phyloP scores from a whole-genome alignment of 30 jellyfish, hydroid and myxozoan species.

The Aurelia sp. region DNA sequence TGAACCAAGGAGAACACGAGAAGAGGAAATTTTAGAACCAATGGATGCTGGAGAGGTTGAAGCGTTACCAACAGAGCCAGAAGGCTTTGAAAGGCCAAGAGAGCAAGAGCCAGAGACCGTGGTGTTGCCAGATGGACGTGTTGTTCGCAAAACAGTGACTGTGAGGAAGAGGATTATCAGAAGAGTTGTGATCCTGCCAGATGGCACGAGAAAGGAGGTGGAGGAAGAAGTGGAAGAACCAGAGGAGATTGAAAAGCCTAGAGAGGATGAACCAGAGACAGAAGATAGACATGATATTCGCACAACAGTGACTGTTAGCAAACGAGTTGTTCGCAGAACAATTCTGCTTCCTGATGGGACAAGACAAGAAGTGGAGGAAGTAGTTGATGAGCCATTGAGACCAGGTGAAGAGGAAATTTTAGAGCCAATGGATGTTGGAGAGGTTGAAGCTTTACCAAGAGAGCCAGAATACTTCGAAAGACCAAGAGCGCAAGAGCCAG shows the following conservation, averaged over 20 bases:
- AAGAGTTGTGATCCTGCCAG: slow-evolving; percentile 71
- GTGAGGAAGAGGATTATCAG: slow-evolving; percentile 55
- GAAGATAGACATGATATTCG: slow-evolving; percentile 38
- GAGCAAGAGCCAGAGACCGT: slow-evolving; percentile 23
- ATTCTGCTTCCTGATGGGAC: slow-evolving; percentile 81
- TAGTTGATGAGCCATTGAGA: slow-evolving; percentile 17
- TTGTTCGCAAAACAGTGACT: slow-evolving; percentile 44
- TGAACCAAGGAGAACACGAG: slow-evolving; percentile 20
- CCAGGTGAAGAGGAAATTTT: slow-evolving; percentile 4
- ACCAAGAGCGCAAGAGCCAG: slow-evolving; percentile 45
- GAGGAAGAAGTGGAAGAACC: slow-evolving; percentile 72
- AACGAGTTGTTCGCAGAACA: slow-evolving; percentile 49
- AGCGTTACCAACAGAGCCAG: neutral
- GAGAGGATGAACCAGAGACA: neutral
- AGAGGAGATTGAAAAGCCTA: neutral
- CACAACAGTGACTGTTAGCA: slow-evolving; percentile 50
- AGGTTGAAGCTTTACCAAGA: neutral
- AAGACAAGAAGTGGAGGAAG: slow-evolving; percentile 71
- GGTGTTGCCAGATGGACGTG: slow-evolving; percentile 21
- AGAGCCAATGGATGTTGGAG: slow-evolving; percentile 61
- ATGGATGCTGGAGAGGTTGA: slow-evolving; percentile 7
- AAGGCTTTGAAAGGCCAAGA: slow-evolving; percentile 11
- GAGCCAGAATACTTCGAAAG: slow-evolving; percentile 9
- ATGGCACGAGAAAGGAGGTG: slow-evolving; percentile 75
- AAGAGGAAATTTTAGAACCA: neutral